Evolutionary conservation across 2,113 vertebrate species (phyloP), one percentile per base, ranked within the genome.

Genomic region (Melospiza melodia): DNA sequence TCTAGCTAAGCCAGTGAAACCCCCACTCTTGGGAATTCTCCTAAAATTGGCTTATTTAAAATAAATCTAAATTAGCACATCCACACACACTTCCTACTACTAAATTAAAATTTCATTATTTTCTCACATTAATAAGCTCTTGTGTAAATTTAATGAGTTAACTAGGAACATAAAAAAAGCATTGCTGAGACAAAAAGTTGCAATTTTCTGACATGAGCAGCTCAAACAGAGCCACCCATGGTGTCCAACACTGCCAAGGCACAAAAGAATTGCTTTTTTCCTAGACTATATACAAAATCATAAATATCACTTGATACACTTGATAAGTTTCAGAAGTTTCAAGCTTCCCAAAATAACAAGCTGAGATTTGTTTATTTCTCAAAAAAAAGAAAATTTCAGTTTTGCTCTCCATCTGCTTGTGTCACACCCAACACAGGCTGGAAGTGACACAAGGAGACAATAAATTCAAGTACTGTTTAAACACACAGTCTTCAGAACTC

Each of bases 11-110:
- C 51, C 72, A 86, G 81, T 11, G 82, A 92, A 90, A 80, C 87
- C 59, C 83, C 51, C 43, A n/a, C 65, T 90, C 94, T 68, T 84
- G 68, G 89, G 86, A 94, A 87, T 83, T 81, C 83, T 77, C 85
- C 89, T 94, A 86, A 93, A 94, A 95, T 75, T 65, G 86, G 67
- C 46, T 93, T 91, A 79, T 93, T 97, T 87, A 59, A 94, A 94
- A 93, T 54, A 95, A 91, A 83, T 63, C 87, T 63, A 57, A 94
- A 94, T 63, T 61, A 84, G 76, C 52, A 90, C 61, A 71, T 78
- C 52, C 80, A 63, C 80, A 63, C 52, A 51, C 48, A 84, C 86
- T 95, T 93, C 83, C 94, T 90, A 63, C 75, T 72, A 75, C 52
- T 78, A 81, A 89, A 95, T 72, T 35, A 31, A 58, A 33, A 88